Conservation (phyloP, 2,888 invertebrate genomes). For the Caenorhabditis japonica region DNA sequence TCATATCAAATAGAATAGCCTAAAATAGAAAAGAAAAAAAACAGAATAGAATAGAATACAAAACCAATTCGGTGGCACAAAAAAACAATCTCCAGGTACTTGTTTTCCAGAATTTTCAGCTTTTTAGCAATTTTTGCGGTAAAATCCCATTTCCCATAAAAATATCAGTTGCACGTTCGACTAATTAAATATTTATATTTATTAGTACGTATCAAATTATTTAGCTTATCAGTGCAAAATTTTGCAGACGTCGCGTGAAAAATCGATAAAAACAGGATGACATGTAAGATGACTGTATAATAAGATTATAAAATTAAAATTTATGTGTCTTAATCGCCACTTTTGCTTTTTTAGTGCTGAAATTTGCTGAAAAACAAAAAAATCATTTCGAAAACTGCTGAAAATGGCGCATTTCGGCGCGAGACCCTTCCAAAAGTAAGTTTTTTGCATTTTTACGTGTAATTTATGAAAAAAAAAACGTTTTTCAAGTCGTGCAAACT, state of each 20-base stretch:
- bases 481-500: neutral
- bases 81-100: neutral
- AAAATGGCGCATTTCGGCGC: slow-evolving; percentile 44
- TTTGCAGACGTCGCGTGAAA: slow-evolving; percentile 5
- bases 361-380: neutral
- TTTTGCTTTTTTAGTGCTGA: neutral
- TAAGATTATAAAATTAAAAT: slow-evolving; percentile 25
- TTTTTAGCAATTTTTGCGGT: too few relatives aligned
- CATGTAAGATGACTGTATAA: slow-evolving; percentile 26
- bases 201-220: too few relatives aligned
- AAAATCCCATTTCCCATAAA: too few relatives aligned
- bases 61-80: slow-evolving; percentile 5
- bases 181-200: too few relatives aligned
- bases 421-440: slow-evolving; percentile 36
- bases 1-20: slow-evolving; percentile 16
- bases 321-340: neutral
- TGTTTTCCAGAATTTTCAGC: too few relatives aligned
- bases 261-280: slow-evolving; percentile 31
- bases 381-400: neutral
- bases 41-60: too few relatives aligned
- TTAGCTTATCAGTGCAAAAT: slow-evolving; percentile 8
- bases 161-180: too few relatives aligned
- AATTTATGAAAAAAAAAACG: slow-evolving; percentile 16
- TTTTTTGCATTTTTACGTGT: too few relatives aligned
- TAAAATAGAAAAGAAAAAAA: slow-evolving; percentile 3